Conservation (phyloP, 2,888 invertebrate species). For the Schrankia costaestrigalis region DNA sequence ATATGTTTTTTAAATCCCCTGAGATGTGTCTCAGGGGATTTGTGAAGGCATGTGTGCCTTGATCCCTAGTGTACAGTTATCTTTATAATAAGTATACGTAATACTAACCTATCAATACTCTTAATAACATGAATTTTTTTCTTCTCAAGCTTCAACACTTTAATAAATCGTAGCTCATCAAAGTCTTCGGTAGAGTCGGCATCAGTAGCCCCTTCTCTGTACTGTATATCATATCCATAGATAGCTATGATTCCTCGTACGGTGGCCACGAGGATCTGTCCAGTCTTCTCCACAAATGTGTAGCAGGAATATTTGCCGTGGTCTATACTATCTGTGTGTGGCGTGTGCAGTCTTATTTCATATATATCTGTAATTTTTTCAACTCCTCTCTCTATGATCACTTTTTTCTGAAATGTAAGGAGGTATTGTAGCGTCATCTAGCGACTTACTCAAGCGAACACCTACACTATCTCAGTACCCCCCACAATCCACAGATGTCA, state of each 20-base stretch:
- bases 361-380: conserved; percentile 56
- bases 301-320: conserved; percentile 73
- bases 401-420: conserved; percentile 50
- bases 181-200: conserved; percentile 43
- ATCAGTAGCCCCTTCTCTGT: conserved; percentile 39
- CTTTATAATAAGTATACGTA: too few relatives aligned
- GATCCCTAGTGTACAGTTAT: too few relatives aligned
- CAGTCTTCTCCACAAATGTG: conserved; percentile 70
- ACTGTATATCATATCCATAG: conserved; percentile 73
- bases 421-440: too few relatives aligned
- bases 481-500: too few relatives aligned
- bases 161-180: conserved; percentile 66
- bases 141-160: conserved; percentile 68
- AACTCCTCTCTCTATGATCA: conserved; percentile 55
- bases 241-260: conserved; percentile 71
- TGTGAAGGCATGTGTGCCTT: too few relatives aligned
- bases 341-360: conserved; percentile 49
- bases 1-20: too few relatives aligned
- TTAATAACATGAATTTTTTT: conserved; percentile 69
- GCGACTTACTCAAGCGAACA: too few relatives aligned
- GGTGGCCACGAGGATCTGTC: conserved; percentile 74
- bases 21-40: too few relatives aligned
- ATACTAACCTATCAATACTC: conserved; percentile 72
- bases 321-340: conserved; percentile 43
- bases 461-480: too few relatives aligned